phyloP scores from a whole-genome alignment of 2,113 vertebrate species.

The Excalfactoria chinensis region DNA sequence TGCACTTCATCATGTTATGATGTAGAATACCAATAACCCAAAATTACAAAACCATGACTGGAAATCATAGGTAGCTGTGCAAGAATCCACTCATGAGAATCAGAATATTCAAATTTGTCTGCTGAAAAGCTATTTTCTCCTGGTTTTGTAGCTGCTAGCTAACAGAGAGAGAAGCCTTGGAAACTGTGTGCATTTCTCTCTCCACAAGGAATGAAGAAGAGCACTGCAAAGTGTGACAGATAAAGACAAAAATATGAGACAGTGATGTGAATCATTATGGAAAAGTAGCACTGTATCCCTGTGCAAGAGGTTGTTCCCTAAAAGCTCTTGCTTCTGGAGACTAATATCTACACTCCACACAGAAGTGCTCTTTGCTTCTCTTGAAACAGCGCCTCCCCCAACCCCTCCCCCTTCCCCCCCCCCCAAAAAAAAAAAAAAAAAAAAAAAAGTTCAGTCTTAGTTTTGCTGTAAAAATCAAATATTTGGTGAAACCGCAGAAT shows the following conservation, averaged over 20 bases:
- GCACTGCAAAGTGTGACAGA: background rate
- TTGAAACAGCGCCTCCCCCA: too few species aligned
- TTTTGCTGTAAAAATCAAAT: background rate
- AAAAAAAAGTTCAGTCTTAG: too few species aligned
- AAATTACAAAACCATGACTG: too few species aligned
- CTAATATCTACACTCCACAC: background rate
- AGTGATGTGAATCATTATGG: background rate
- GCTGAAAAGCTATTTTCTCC: background rate
- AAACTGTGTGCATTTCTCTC: background rate
- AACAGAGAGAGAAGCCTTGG: background rate
- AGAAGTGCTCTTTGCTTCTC: background rate
- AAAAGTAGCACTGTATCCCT: background rate
- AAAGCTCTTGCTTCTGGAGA: background rate
- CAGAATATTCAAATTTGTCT: background rate
- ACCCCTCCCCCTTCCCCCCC: too few species aligned
- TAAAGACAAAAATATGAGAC: background rate
- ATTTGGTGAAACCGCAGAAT: background rate
- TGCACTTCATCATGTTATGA: too few species aligned
- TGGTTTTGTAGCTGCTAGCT: background rate
- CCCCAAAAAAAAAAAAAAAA: too few species aligned
- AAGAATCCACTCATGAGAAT: background rate
- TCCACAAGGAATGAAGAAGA: background rate
- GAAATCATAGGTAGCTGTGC: background rate
- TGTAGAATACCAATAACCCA: too few species aligned
- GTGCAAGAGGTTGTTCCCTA: background rate